Evolutionary conservation across 1,140 invertebrate genomes (phyloP).

Genomic region (Cephus cinctus): DNA sequence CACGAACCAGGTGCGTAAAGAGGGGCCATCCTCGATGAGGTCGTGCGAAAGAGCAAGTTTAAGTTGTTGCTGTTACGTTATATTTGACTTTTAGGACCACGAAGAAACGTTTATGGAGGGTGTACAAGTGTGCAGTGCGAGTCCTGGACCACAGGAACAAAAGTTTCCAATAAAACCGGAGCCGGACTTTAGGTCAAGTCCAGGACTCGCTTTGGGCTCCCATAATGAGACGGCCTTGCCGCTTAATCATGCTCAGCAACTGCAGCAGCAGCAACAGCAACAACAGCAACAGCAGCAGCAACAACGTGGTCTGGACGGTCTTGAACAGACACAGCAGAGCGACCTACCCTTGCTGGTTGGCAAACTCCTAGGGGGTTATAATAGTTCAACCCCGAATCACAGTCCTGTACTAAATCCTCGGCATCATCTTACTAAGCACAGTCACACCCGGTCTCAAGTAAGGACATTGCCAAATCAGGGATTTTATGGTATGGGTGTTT

Average conservation of each 20-base stretch:
- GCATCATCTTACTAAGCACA: constrained; percentile 56
- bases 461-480: constrained; percentile 12
- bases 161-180: constrained; percentile 51
- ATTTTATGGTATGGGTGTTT: neutral
- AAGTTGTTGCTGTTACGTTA: too few relatives aligned
- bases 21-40: neutral
- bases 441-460: constrained; percentile 51
- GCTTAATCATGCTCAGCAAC: constrained; percentile 42
- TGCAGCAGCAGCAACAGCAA: constrained; percentile 36
- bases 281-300: constrained; percentile 36
- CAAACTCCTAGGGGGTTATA: constrained; percentile 64
- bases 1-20: constrained; percentile 47
- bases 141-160: constrained; percentile 47
- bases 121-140: constrained; percentile 52
- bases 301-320: constrained; percentile 35
- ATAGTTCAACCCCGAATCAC: constrained; percentile 63
- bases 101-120: constrained; percentile 59
- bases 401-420: constrained; percentile 65
- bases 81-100: constrained; percentile 44
- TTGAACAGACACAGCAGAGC: constrained; percentile 47
- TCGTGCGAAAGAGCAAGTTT: too few relatives aligned
- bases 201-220: constrained; percentile 35
- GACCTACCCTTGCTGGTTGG: constrained; percentile 64
- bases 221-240: constrained; percentile 43
- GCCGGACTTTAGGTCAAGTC: constrained; percentile 51